Evolutionary conservation across 64 coral and sea anemone genomes (phyloP), one percentile per base, ranked within the genome.

Genomic region (Astreopora myriophthalma): DNA sequence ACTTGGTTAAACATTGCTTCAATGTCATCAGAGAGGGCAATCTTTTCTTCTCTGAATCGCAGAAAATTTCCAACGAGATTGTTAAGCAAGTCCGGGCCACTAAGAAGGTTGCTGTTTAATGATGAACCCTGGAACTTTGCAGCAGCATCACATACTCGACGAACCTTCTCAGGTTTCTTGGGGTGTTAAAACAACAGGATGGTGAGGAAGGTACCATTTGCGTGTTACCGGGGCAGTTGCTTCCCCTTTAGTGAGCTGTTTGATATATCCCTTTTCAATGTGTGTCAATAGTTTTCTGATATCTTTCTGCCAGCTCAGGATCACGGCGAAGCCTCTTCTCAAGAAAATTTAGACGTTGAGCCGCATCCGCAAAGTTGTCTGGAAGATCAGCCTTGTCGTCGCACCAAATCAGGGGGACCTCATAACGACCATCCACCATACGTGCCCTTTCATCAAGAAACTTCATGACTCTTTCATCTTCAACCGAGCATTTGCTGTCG

Each of bases 1-100:
- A 86, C 83, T 86, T 86, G 58, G 31, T 86, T 86, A 28, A 86
- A 86, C 64, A 86, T 86, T 48, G 83, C 83, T 69, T 86, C 83
- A 20, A 67, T 86, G 64, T 85, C 80, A 38, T n/a, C 80, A n/a
- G 80, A 85, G 23, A 85, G 36, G 5, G 80, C 80, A n/a, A 85
- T 32, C 83, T 25, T 86, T 69, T 86, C 61, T 68, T 86, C 60
- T 71, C 37, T 19, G 48, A 52, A 86, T 86, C 38, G 14, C 84
- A 86, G 48, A 34, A 86, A 68, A 5, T 44, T 69, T 70, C 65
- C 84, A 42, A 48, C 68, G 48, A 86, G 68, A 22, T 67, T 33
- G 22, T 48, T 86, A 8, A 86, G 34, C 63, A 71, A 28, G 30
- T 71, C 64, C 31, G 65, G 63, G 37, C 65, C 84, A 32, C 23